A percentile compares a stretch with the other conserved stretches of the same genome.
Conservation (phyloP, 2,888 invertebrate genomes). For the Nebria salina region DNA sequence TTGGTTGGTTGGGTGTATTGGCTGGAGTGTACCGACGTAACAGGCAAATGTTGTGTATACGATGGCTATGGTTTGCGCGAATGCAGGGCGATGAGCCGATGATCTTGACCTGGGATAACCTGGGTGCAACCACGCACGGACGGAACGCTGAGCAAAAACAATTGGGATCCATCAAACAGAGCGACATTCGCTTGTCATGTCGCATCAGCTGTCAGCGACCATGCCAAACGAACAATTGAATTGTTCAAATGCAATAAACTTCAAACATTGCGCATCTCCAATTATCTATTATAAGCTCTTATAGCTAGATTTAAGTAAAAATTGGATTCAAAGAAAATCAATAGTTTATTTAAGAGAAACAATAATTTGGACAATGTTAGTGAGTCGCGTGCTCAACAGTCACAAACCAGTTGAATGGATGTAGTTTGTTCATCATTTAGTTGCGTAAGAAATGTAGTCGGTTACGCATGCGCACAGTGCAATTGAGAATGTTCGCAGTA, state of each 20-base stretch:
- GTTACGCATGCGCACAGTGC: not conserved
- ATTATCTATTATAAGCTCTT: too few species aligned
- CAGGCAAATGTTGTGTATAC: not conserved
- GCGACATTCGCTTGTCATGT: slow-evolving; percentile 46
- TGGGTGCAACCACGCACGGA: slow-evolving; percentile 46
- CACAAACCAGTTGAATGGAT: not conserved
- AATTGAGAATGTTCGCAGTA: not conserved
- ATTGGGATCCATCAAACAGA: slow-evolving; percentile 46
- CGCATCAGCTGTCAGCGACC: slow-evolving; percentile 40
- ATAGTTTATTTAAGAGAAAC: too few species aligned
- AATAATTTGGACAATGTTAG: not conserved
- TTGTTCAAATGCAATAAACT: slow-evolving; percentile 8
- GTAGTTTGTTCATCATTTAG: not conserved
- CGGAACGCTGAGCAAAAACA: slow-evolving; percentile 47
- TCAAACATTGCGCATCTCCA: too few species aligned
- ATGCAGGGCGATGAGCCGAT: slow-evolving; percentile 14
- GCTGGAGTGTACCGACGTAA: not conserved
- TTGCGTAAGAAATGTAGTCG: not conserved
- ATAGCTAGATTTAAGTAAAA: too few species aligned
- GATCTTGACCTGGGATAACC: slow-evolving; percentile 48
- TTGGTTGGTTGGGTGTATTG: not conserved
- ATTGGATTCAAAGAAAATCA: too few species aligned
- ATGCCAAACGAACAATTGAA: slow-evolving; percentile 37
- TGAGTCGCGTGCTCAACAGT: slow-evolving; percentile 6
- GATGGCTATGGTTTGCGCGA: not conserved